phyloP scores from a whole-genome alignment of 2,797 vertebrate species.

The Myotis findleyi region DNA sequence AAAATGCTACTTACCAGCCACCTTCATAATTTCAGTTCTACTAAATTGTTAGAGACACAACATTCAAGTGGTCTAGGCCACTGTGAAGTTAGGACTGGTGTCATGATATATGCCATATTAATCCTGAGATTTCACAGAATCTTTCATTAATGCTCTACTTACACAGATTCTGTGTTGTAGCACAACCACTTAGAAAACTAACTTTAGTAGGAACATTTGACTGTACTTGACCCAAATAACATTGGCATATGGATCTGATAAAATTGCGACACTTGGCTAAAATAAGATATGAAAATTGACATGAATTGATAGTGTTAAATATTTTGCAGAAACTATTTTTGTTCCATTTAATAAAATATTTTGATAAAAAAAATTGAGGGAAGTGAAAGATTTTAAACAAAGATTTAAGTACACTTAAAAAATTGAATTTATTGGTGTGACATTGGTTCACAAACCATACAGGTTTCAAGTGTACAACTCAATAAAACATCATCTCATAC shows the following conservation, averaged over 20 bases:
- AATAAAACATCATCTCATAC: not conserved
- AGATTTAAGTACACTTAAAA: not conserved
- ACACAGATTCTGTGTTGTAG: not conserved
- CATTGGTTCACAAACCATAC: not conserved
- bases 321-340: not conserved
- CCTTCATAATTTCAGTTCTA: not conserved
- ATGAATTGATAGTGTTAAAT: not conserved
- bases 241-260: not conserved
- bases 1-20: not conserved
- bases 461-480: not conserved
- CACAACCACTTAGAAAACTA: not conserved
- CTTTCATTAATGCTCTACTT: not conserved
- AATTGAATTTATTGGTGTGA: not conserved
- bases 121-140: not conserved
- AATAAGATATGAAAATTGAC: slow-evolving; percentile 20
- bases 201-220: not conserved
- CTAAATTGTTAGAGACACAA: not conserved
- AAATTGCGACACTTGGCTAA: slow-evolving; percentile 18
- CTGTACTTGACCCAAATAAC: not conserved
- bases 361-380: not conserved
- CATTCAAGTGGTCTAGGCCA: not conserved
- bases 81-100: not conserved
- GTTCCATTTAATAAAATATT: not conserved
- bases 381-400: slow-evolving; percentile 4
- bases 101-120: accelerated